These are phyloP conservation scores for Varanus komodoensis DNA, from an alignment of 2,113 vertebrate genomes.

Conservation along the genomic window DNA sequence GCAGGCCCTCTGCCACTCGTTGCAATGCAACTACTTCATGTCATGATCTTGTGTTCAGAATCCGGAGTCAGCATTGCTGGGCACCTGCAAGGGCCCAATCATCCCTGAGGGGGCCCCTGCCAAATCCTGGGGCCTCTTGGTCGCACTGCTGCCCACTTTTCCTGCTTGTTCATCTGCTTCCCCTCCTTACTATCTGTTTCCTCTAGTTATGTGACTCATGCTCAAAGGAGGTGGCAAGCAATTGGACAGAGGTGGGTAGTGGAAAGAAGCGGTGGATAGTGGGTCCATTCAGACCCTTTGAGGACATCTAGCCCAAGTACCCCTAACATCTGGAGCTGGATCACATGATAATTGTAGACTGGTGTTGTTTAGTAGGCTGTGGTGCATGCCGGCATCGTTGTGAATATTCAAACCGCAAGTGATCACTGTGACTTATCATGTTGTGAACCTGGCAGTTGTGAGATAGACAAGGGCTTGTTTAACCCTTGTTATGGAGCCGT, in stretches of 20 bases:
- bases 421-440: no score
- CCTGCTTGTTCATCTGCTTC: background rate
- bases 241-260: background rate
- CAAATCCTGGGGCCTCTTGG: background rate
- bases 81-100: background rate
- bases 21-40: background rate
- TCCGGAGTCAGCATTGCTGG: background rate
- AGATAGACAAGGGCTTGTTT: no score
- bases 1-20: no score
- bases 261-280: no score
- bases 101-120: background rate
- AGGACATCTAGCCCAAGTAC: no score
- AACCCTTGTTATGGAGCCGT: no score
- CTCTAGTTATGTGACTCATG: background rate
- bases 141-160: background rate
- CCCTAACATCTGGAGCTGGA: background rate
- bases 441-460: no score
- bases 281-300: no score
- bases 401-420: no score
- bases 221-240: background rate
- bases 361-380: no score
- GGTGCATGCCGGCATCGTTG: no score
- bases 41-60: background rate
- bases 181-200: background rate
- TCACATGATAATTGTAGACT: no score